phyloP scores from a whole-genome alignment of 2,797 vertebrate species.

The Denticeps clupeoides region DNA sequence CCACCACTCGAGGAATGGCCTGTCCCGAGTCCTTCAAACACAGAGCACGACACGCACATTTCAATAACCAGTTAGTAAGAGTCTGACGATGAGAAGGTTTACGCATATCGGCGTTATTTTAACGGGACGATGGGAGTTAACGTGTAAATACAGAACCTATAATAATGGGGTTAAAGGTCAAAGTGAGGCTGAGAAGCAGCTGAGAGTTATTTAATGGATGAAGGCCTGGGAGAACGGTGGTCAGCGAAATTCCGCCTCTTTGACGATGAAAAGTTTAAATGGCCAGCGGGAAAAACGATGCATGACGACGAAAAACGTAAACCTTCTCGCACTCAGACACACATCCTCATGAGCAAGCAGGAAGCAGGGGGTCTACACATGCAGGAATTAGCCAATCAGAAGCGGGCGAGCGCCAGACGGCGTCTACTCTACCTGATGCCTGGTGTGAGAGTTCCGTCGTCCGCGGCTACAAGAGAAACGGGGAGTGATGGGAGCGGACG shows the following conservation, averaged over 20 bases:
- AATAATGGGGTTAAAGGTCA: too few relatives aligned
- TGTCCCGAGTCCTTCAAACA: constrained; percentile 82
- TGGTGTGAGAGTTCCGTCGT: constrained; percentile 94
- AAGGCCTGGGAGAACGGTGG: too few relatives aligned
- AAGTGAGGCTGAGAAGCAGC: too few relatives aligned
- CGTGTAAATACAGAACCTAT: too few relatives aligned
- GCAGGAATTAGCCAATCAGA: constrained; percentile 16
- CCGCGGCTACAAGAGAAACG: constrained; percentile 72
- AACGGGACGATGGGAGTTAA: too few relatives aligned
- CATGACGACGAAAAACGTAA: too few relatives aligned
- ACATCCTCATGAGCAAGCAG: too few relatives aligned
- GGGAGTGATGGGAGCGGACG: neutral
- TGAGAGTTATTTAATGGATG: too few relatives aligned
- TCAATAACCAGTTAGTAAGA: neutral
- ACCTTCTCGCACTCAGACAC: too few relatives aligned
- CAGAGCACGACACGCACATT: neutral
- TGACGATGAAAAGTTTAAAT: too few relatives aligned
- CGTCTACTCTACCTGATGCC: constrained; percentile 85
- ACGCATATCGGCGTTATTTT: neutral
- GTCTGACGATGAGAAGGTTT: neutral
- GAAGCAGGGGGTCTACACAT: constrained; percentile 31
- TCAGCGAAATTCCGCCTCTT: too few relatives aligned
- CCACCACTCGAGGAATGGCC: constrained; percentile 88
- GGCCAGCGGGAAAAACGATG: too few relatives aligned
- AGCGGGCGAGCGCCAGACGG: constrained; percentile 13